phyloP scores from a whole-genome alignment of 2,113 vertebrate genomes.

The Daphoenositta chrysoptera region DNA sequence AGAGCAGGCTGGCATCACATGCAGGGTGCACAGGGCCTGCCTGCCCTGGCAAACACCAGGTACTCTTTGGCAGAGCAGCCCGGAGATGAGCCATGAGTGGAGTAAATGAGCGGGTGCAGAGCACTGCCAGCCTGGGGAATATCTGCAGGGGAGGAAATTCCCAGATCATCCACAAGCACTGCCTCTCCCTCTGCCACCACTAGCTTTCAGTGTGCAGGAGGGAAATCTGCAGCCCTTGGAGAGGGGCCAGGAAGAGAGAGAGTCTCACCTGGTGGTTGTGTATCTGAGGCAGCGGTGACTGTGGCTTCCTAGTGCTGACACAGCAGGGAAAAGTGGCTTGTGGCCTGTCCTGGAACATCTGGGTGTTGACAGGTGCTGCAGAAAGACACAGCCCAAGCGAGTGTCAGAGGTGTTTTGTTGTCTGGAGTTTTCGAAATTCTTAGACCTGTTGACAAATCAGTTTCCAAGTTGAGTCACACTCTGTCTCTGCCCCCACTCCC shows the following conservation, averaged over 20 bases:
- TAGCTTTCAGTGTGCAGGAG: not conserved
- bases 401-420: not conserved
- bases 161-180: not conserved
- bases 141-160: not conserved
- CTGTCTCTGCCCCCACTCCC: not conserved
- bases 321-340: not conserved
- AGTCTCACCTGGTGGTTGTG: not conserved
- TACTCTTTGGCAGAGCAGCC: slow-evolving; percentile 9
- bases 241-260: not conserved
- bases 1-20: not conserved
- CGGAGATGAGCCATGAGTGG: not conserved
- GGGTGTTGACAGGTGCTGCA: not conserved
- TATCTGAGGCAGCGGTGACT: not conserved
- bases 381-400: not conserved
- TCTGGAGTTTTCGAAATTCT: not conserved
- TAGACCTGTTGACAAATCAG: not conserved
- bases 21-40: not conserved
- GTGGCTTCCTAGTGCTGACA: not conserved
- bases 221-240: not conserved
- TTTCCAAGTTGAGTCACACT: not conserved
- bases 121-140: not conserved
- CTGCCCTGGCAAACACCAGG: not conserved
- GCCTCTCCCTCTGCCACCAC: not conserved
- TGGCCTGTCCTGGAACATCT: not conserved
- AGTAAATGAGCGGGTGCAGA: not conserved